Evolutionary conservation across 2,888 invertebrate species (phyloP), one percentile per base, ranked within the genome.

Genomic region (Heliconius aoede): DNA sequence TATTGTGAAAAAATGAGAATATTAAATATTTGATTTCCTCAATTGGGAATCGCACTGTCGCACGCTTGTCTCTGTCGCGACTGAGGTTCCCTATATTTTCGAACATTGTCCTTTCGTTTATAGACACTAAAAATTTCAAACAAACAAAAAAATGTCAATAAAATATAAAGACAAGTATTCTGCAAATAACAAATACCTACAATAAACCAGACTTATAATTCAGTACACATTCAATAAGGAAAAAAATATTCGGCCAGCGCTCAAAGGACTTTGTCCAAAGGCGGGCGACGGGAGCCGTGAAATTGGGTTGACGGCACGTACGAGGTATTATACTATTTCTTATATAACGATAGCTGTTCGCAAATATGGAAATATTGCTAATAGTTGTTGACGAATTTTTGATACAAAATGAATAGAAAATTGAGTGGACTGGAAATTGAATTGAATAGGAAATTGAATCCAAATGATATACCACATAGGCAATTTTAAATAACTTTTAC

Each of bases 261-360:
- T 80, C 81, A 81, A 84, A 83, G 82, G 82, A 81, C 78, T 80
- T 77, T 76, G 81, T 81, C 80, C 80, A 69, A 79, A 80, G 79
- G 80, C 76, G 60, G 36, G 78, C 71, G 71, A 60, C 76, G 77
- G 80, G 79, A 80, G 81, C 84, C 84, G 82, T 83, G 83, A 82
- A 83, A 84, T 83, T 83, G 84, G 82, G 80, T 82, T 80, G 83
- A 77, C 80, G 80, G 81, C 80, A 81, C 81, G 81, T 81, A 80
- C 79, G 18, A 55, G n/a, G 80, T 69, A 80, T 81, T 81, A 81
- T 76, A 77, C 75, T 46, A 67, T 75, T 79, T 65, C 79, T 79
- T 79, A 75, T 61, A 32, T 65, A 72, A 71, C 73, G 58, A 67
- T 73, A 62, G 28, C 76, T 73, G 74, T 73, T 79, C 78, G 61